These are phyloP conservation scores for Malurus splendens DNA, from an alignment of 2,797 vertebrate species.

Conservation along the genomic window DNA sequence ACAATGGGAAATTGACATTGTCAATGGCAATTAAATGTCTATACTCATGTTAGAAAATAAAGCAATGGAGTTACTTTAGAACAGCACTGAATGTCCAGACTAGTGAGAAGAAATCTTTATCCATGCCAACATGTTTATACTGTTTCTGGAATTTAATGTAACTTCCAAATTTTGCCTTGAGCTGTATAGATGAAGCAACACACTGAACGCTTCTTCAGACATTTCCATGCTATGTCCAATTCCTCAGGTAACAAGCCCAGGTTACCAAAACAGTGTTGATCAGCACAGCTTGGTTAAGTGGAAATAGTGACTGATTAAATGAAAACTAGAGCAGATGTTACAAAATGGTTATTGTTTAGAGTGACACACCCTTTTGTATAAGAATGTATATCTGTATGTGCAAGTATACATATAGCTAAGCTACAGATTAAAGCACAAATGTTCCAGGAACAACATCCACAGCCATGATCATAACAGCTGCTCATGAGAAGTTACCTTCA, in stretches of 20 bases:
- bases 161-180: neutral
- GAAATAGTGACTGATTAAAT: neutral
- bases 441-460: neutral
- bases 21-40: neutral
- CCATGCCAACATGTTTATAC: fast-evolving
- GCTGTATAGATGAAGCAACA: neutral
- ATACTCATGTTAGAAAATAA: neutral
- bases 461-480: neutral
- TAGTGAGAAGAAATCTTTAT: neutral
- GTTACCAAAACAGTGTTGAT: neutral
- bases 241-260: neutral
- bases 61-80: neutral
- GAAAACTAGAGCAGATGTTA: neutral
- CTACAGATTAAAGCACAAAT: neutral
- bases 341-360: neutral
- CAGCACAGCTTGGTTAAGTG: neutral
- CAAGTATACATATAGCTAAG: neutral
- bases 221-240: neutral
- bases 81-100: neutral
- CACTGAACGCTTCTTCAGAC: neutral
- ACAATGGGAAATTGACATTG: neutral
- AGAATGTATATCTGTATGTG: fast-evolving
- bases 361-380: neutral
- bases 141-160: neutral
- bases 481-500: neutral